Percentiles rank a stretch among this genome's conserved stretches.
These are phyloP conservation scores for Ochropleura leucogaster DNA, from an alignment of 2,888 invertebrate species.

Conservation along the genomic window DNA sequence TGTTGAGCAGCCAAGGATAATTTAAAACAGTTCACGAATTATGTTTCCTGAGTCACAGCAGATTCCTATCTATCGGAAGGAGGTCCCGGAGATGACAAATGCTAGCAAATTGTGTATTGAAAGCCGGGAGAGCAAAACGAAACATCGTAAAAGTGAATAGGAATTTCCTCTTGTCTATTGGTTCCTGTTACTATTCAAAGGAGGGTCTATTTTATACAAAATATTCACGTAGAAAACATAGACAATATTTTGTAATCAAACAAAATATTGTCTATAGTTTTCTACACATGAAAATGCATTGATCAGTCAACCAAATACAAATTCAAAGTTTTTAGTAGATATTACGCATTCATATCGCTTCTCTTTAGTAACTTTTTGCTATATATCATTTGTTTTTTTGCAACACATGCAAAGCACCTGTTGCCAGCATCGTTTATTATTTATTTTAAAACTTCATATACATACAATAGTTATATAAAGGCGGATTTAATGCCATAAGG, in stretches of 20 bases:
- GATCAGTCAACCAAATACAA: neutral
- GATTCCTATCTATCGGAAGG: neutral
- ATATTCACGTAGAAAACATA: neutral
- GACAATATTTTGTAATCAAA: too few relatives aligned
- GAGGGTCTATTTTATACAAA: constrained; percentile 1
- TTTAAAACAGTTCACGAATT: constrained; percentile 6
- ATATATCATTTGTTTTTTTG: neutral
- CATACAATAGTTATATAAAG: too few relatives aligned
- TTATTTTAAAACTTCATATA: too few relatives aligned
- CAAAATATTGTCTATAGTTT: too few relatives aligned
- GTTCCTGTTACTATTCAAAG: neutral
- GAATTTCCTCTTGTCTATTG: constrained; percentile 23
- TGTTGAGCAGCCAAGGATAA: neutral
- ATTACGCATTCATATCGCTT: too few relatives aligned
- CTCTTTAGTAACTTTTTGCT: neutral
- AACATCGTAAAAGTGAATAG: constrained; percentile 30
- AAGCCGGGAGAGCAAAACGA: constrained; percentile 17
- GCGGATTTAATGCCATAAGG: too few relatives aligned
- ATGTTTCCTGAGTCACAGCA: constrained; percentile 19
- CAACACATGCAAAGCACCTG: neutral
- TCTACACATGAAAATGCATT: neutral
- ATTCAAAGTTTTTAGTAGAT: neutral
- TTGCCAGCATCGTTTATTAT: constrained; percentile 15
- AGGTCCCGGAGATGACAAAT: constrained; percentile 38
- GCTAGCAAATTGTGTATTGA: constrained; percentile 43